Base-by-base conservation (phyloP, 2,888 invertebrate species). In the Cordilura impudica region DNA sequence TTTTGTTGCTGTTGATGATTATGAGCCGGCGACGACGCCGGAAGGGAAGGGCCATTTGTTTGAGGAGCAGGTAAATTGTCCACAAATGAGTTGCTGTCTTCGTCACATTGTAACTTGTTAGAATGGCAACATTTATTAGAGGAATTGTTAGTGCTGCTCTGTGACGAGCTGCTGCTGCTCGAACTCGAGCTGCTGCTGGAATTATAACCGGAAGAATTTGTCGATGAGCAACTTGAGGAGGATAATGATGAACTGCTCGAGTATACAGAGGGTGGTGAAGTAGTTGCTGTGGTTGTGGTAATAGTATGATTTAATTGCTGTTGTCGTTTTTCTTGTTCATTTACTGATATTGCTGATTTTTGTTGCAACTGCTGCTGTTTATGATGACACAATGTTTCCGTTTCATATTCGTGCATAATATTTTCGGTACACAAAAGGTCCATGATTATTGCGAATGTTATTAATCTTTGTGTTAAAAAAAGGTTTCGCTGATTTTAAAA, bases 351-450 rank as follows among this genome's bases (percentile, higher is more conserved):
- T 31, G 45, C 3, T n/a, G 70, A 49, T 43, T 56, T 72, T 16
- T 47, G 47, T 47, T 53, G 61, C 70, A 58, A 63, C 45, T 66
- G 65, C 72, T 63, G 76, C 47, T 75, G 61, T 14, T 77, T 61
- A 35, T 75, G 69, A 43, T 65, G 78, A 75, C 81, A 83, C 74
- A 82, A 69, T 78, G 73, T 74, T 73, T 83, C 85, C 77, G 81
- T 84, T 81, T 86, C 86, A 81, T 83, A 83, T 82, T 86, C 88
- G 77, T 85, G 84, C 83, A 91, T 90, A 87, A 92, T 92, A 85
- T 91, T 91, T 89, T 92, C 92, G 87, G 91, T 91, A 87, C 92
- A 92, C 89, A 92, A 89, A 89, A 92, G 91, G 91, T 92, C 92
- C 92, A 92, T 92, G 80, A 81, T 85, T 81, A 21, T 63, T 29